Evolutionary conservation across 2,113 vertebrate genomes (phyloP).

Genomic region (Protobothrops mucrosquamatus): DNA sequence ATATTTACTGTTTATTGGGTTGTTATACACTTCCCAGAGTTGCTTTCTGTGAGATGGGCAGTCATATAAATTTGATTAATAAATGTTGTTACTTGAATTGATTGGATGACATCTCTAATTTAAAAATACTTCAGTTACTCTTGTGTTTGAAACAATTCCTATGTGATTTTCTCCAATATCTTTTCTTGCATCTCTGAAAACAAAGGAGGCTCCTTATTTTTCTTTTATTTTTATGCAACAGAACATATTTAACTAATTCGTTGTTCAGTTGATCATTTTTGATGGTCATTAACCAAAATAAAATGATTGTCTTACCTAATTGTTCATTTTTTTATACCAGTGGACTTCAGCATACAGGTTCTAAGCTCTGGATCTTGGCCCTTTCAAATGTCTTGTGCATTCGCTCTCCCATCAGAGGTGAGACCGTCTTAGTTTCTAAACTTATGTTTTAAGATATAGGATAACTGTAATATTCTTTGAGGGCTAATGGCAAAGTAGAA

Average conservation of each 20-base stretch:
- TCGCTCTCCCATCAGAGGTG: constrained; percentile 91
- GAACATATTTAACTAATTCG: not conserved
- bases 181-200: not conserved
- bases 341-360: constrained; percentile 99
- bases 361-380: constrained; percentile 97
- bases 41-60: no score
- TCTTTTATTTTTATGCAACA: not conserved
- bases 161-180: not conserved
- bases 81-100: not conserved
- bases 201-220: not conserved
- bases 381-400: constrained; percentile 97
- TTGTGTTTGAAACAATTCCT: not conserved
- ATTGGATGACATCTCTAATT: not conserved
- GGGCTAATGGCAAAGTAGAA: not conserved
- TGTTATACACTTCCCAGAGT: no score
- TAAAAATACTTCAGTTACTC: not conserved
- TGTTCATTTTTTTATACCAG: constrained; percentile 60
- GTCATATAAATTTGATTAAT: no score
- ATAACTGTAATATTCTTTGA: not conserved
- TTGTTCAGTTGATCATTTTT: not conserved
- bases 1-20: no score
- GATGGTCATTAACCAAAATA: no score
- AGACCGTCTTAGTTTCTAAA: not conserved
- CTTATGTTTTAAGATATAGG: not conserved
- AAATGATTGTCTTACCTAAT: no score